Base-by-base conservation (phyloP, 2,888 invertebrate genomes). In the Synanthedon vespiformis region DNA sequence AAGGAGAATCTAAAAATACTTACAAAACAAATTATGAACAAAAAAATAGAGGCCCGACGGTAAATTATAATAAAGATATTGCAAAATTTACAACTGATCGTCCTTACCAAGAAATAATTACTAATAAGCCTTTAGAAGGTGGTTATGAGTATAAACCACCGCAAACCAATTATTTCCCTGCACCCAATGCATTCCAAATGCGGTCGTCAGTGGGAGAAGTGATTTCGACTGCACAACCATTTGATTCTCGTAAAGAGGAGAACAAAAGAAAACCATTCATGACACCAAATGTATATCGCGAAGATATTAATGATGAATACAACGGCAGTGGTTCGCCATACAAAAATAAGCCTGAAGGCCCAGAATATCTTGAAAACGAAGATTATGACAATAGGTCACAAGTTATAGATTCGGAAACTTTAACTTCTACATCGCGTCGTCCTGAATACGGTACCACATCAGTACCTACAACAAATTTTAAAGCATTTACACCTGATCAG, bases 91-190 rank as follows among this genome's bases (percentile, higher is more conserved):
- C 47, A 34, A 34, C 10, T 34, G 5, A 22, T 22, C 34, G 3
- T 2, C 34, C 34, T 34, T 10, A 34, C 10, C 34, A 44, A 44
- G 47, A 44, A 44, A 44, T 44, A 10, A 44, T 44, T n/a, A n/a
- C 47, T 44, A 44, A 44, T 44, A 12, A 44, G n/a, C n/a, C n/a
- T 10, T 14, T 55, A 52, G 54, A 56, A 18, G 52, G 52, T 34
- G 70, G 69, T 16, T 70, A 70, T 53, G 57, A 67, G 22, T 69
- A 71, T 53, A 56, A 53, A 48, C 60, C 59, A 40, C 67, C 71
- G 4, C 55, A 59, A 53, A 64, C 51, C 4, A 58, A 60, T 50
- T 63, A 64, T 50, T 53, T 58, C 4, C 54, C 57, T n/a, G 55
- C 6, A 16, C 51, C 14, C 12, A 54, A 52, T 18, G 52, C 41